A percentile compares a stretch with the other conserved stretches of the same genome.
Evolutionary conservation across 2,797 vertebrate species (phyloP).

Genomic region (Platalea minor): DNA sequence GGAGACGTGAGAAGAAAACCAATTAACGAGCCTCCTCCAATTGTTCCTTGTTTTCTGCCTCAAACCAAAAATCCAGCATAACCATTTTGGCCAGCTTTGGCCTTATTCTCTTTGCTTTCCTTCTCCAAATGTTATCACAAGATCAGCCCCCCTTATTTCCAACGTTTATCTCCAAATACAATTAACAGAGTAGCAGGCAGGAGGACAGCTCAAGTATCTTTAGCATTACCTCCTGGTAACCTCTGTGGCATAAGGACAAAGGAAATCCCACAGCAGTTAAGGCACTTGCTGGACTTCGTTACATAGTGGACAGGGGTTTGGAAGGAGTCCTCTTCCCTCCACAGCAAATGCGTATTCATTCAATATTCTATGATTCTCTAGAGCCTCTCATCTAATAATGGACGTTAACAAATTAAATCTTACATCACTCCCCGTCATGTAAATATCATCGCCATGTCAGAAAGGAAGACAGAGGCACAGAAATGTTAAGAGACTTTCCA

Average conservation of each 20-base stretch:
- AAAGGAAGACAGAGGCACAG: neutral
- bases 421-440: rapidly evolving
- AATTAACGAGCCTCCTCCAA: neutral
- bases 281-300: neutral
- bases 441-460: neutral
- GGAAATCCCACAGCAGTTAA: neutral
- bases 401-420: neutral
- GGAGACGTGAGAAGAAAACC: constrained; percentile 23
- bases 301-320: rapidly evolving
- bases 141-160: neutral
- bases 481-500: neutral
- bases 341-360: neutral
- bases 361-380: neutral
- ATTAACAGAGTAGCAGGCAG: neutral
- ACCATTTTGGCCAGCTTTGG: neutral
- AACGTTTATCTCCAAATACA: neutral
- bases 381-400: neutral
- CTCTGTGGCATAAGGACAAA: neutral
- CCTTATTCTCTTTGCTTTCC: neutral
- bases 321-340: neutral
- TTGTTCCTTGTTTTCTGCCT: neutral
- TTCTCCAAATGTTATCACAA: neutral
- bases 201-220: neutral
- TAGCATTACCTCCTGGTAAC: neutral
- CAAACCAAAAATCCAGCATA: neutral